Evolutionary conservation across 2,113 vertebrate genomes (phyloP).

Genomic region (Anoplopoma fimbria): DNA sequence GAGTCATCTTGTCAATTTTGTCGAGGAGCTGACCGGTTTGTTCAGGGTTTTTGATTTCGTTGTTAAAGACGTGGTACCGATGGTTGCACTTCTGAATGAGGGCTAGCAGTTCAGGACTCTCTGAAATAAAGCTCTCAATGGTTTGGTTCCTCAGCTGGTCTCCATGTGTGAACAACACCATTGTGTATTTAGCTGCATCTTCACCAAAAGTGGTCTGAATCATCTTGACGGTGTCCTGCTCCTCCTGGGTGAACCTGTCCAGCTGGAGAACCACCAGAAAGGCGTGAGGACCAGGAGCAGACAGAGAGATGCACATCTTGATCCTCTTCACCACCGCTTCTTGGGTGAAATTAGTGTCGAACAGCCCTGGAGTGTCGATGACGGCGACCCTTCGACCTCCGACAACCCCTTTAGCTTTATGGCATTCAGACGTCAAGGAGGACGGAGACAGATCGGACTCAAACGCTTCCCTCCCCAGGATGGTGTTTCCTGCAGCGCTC

Average conservation of each 20-base stretch:
- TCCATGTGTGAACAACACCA: conserved; percentile 76
- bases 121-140: conserved; percentile 49
- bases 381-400: conserved; percentile 33
- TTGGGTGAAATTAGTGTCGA: conserved; percentile 58
- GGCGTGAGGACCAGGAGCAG: conserved; percentile 71
- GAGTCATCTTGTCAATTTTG: conserved; percentile 60
- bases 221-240: conserved; percentile 39
- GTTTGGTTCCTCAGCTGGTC: conserved; percentile 58
- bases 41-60: conserved; percentile 51
- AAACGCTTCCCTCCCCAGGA: conserved; percentile 66
- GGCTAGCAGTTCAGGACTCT: conserved; percentile 13
- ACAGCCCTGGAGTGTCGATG: conserved; percentile 79
- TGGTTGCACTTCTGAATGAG: conserved; percentile 27
- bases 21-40: conserved; percentile 58
- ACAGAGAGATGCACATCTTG: conserved; percentile 46
- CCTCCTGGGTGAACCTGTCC: conserved; percentile 63
- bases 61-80: conserved; percentile 72
- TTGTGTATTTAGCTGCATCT: conserved; percentile 55
- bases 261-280: conserved; percentile 72
- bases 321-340: conserved; percentile 59
- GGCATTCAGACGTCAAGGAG: conserved; percentile 42
- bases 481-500: conserved; percentile 74
- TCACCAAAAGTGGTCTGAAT: conserved; percentile 62
- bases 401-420: conserved; percentile 28
- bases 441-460: background rate